phyloP scores from a whole-genome alignment of 1,140 invertebrate species.

The Drosophila ironensis region DNA sequence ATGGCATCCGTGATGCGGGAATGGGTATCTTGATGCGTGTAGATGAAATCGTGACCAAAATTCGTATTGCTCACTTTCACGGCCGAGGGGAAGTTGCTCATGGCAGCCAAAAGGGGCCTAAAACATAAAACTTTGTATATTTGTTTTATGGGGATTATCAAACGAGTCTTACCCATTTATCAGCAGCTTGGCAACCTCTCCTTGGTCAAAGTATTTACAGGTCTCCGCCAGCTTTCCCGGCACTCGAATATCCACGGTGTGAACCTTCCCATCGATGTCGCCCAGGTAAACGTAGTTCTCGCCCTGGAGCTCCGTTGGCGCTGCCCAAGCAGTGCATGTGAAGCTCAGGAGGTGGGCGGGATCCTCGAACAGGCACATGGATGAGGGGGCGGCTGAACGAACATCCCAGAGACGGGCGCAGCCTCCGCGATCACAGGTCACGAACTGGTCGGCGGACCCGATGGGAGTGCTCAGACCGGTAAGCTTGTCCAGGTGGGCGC shows the following conservation, averaged over 20 bases:
- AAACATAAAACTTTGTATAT: too few species aligned
- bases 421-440: slow-evolving; percentile 67
- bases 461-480: slow-evolving; percentile 48
- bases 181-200: slow-evolving; percentile 27
- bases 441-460: slow-evolving; percentile 6
- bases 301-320: slow-evolving; percentile 33
- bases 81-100: slow-evolving; percentile 41
- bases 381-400: slow-evolving; percentile 40
- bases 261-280: slow-evolving; percentile 58
- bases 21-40: slow-evolving; percentile 42
- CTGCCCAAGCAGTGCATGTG: slow-evolving; percentile 41
- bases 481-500: slow-evolving; percentile 43
- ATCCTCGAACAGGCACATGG: slow-evolving; percentile 46
- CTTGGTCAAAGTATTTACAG: slow-evolving; percentile 27
- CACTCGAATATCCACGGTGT: slow-evolving; percentile 51
- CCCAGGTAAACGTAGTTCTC: slow-evolving; percentile 56
- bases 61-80: slow-evolving; percentile 42
- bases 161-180: slow-evolving; percentile 49
- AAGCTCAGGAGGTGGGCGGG: slow-evolving; percentile 38
- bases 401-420: slow-evolving; percentile 59
- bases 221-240: slow-evolving; percentile 31
- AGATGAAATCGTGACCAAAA: slow-evolving; percentile 31
- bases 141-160: too few species aligned
- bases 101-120: slow-evolving; percentile 37
- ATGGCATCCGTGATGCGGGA: slow-evolving; percentile 45